Evolutionary conservation across 2,113 vertebrate species (phyloP), one percentile per base, ranked within the genome.

Genomic region (Entomyzon cyanotis): DNA sequence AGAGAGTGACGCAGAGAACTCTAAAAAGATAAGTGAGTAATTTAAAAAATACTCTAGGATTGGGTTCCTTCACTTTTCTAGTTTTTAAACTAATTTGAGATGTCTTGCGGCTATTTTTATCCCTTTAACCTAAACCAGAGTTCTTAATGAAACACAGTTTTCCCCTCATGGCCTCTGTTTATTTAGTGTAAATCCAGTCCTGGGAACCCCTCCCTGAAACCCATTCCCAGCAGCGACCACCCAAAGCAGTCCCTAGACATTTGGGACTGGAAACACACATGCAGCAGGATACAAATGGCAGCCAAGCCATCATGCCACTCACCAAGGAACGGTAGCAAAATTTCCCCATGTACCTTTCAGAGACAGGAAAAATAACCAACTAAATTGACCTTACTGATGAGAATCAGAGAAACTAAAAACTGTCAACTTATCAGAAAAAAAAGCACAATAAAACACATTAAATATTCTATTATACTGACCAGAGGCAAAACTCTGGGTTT

Each of bases 51-150:
- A 73, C 5, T 82, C 23, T 37, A 64, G 14, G 44, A 73, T 70
- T 63, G 18, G 7, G 16, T 70, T 85, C 44, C 47, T 69, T 83
- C 9, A 67, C 7, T 84, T 76, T 62, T 39, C 62, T 65, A 42
- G 13, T 39, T 88, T 88, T 80, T 47, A 59, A 94, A 74, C 9
- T 65, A 68, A 81, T 83, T 81, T 86, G 63, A 77, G 39, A 93
- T 56, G 41, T 59, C 62, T 46, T 65, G 30, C n/a, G 83, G 53
- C 27, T 95, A 93, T 94, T 95, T 96, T 95, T 95, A 90, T 77
- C 75, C 35, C 21, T 83, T 91, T 69, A 89, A 83, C 46, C 31
- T 77, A 90, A 94, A 76, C 21, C 21, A 85, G 33, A 11, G 49
- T 27, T 95, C 55, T 55, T 83, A 87, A 91, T 83, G 71, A 94